Conservation (phyloP, 2,888 invertebrate species). For the Sphaeridia pumilis region DNA sequence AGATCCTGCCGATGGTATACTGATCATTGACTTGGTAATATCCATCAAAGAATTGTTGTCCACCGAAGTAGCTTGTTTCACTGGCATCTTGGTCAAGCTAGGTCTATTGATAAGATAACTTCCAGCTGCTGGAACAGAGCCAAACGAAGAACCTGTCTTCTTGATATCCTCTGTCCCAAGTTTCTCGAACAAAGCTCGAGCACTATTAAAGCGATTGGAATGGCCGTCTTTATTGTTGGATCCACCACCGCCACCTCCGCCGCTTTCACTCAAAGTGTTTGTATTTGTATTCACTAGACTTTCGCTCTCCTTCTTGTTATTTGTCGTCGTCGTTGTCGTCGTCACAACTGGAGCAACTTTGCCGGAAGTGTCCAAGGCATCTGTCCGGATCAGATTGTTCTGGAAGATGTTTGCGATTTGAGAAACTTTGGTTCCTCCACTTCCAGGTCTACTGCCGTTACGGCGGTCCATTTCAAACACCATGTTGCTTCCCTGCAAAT, state of each 20-base stretch:
- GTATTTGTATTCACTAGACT: slow-evolving; percentile 33
- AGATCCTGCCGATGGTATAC: background rate
- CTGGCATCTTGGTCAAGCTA: slow-evolving; percentile 1
- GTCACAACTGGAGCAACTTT: too few relatives aligned
- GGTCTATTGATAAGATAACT: slow-evolving; percentile 2
- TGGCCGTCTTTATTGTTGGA: slow-evolving; percentile 78
- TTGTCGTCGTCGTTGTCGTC: slow-evolving; percentile 31
- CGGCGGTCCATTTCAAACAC: slow-evolving; percentile 25
- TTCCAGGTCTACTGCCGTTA: slow-evolving; percentile 8
- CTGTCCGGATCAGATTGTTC: slow-evolving; percentile 42
- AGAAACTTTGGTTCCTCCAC: slow-evolving; percentile 67
- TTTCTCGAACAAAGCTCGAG: slow-evolving; percentile 81
- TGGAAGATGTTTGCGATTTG: slow-evolving; percentile 86
- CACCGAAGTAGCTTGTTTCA: too few relatives aligned
- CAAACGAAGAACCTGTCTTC: background rate
- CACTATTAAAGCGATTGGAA: slow-evolving; percentile 80
- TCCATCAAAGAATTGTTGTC: background rate
- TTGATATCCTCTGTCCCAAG: slow-evolving; percentile 56
- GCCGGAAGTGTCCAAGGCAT: slow-evolving; percentile 12
- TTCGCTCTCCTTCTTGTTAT: slow-evolving; percentile 38
- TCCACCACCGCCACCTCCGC: too few relatives aligned
- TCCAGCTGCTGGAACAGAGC: slow-evolving; percentile 8
- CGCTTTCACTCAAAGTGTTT: slow-evolving; percentile 39
- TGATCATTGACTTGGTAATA: background rate
- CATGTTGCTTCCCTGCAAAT: slow-evolving; percentile 16